phyloP scores from a whole-genome alignment of 2,113 vertebrate genomes.

The Pteruthius melanotis region DNA sequence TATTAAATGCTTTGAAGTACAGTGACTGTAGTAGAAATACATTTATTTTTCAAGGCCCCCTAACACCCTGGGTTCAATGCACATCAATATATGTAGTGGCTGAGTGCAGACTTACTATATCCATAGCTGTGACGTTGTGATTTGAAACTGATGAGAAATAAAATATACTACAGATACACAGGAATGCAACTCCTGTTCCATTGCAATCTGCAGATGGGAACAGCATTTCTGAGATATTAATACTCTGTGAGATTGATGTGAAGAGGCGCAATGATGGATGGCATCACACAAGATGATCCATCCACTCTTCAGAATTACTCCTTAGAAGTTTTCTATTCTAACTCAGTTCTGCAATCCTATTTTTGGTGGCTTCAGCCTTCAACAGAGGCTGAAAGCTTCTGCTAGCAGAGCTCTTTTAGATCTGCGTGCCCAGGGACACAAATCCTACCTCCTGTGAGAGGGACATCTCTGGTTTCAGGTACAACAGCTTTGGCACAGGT shows the following conservation, averaged over 20 bases:
- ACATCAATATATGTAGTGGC: background rate
- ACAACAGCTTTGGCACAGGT: background rate
- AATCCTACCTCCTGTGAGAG: background rate
- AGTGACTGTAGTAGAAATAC: background rate
- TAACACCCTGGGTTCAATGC: background rate
- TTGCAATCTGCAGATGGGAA: background rate
- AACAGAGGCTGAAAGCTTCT: background rate
- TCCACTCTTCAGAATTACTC: background rate
- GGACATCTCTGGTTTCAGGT: background rate
- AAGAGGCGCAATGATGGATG: background rate
- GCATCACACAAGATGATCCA: background rate
- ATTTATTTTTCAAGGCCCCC: background rate
- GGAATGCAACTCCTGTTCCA: background rate
- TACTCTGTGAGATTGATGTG: background rate
- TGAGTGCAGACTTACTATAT: background rate
- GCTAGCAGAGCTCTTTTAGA: background rate
- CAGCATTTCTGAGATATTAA: background rate
- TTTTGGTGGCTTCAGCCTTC: background rate
- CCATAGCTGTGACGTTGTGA: background rate
- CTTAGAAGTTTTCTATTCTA: background rate
- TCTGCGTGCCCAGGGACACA: fast-evolving
- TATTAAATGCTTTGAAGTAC: background rate
- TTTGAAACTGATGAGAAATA: background rate
- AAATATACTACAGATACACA: background rate
- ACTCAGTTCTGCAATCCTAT: background rate